Evolutionary conservation across 1,140 invertebrate species (phyloP), one percentile per base, ranked within the genome.

Genomic region (Trachymyrmex cornetzi): DNA sequence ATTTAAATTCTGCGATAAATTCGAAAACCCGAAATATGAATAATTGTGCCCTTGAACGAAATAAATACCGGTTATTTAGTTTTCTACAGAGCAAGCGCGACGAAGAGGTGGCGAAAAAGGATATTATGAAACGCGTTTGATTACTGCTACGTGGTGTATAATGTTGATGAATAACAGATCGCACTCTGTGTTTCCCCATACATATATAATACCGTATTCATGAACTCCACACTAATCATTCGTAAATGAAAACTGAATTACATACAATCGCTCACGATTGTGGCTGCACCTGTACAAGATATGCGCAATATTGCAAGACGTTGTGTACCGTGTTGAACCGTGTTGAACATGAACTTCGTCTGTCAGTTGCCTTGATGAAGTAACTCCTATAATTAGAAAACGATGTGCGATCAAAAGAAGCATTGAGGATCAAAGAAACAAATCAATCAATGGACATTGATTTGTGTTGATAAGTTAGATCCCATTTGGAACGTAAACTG

Each of bases 261-360:
- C n/a, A 27, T 9, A 24, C 38, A 38, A 38, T 69, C 30, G 5
- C 19, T n/a, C 9, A 9, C 5, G 30, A 69, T 57, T 44, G 14
- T 61, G 16, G 22, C 9, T 12, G 27, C 38, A 50, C 0, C 38
- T 44, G n/a, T 34, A 24, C 24, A n/a, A n/a, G 24, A 12, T 30
- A 19, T 12, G 12, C 27, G 61, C 38, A 77, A 44, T 59, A 64
- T 77, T 30, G 4, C 30, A 14, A 67, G 27, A 14, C 9, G 19
- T 16, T 38, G 14, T 69, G n/a, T n/a, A n/a, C n/a, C n/a, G n/a
- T n/a, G n/a, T 16, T 38, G 30, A n/a, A n/a, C 50, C 5, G 22
- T 57, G 16, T 9, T 48, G 66, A 69, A 80, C 77, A 24, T 81
- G 63, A 81, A 57, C 66, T 81, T 81, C 22, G 11, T 30, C 22